These are phyloP conservation scores for Pyrgilauda ruficollis DNA, from an alignment of 2,113 vertebrate species.

Conservation along the genomic window DNA sequence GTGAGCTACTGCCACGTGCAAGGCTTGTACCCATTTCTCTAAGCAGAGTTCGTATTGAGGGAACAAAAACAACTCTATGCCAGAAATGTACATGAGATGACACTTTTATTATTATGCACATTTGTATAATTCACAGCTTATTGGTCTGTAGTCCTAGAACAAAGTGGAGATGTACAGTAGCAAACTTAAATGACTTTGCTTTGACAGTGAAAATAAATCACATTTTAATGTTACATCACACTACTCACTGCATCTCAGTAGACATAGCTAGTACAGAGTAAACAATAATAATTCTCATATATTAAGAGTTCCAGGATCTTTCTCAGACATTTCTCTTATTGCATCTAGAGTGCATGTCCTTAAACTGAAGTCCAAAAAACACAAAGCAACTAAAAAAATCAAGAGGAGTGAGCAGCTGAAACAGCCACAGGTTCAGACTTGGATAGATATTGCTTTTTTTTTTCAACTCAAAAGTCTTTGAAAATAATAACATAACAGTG, in stretches of 20 bases:
- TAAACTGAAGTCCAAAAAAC: neutral
- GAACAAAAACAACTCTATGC: neutral
- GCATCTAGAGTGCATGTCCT: neutral
- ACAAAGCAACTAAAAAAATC: neutral
- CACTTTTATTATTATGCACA: conserved; percentile 29
- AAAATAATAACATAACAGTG: neutral
- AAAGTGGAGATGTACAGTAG: neutral
- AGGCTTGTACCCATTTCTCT: neutral
- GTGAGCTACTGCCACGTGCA: neutral
- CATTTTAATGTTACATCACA: neutral
- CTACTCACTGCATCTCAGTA: conserved; percentile 14
- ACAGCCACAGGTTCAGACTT: neutral
- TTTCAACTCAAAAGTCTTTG: neutral
- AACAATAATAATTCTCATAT: neutral
- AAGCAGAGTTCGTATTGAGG: neutral
- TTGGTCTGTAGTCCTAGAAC: neutral
- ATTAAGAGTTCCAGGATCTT: neutral
- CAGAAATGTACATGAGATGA: neutral
- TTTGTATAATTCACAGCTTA: conserved; percentile 37
- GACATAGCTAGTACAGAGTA: neutral
- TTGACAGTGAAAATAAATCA: conserved; percentile 33
- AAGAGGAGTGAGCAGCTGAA: neutral
- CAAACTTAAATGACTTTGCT: neutral
- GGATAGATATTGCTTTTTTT: neutral
- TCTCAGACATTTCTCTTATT: neutral